Base-by-base conservation (phyloP, 2,797 vertebrate species). In the Chiropotes sagulatus region DNA sequence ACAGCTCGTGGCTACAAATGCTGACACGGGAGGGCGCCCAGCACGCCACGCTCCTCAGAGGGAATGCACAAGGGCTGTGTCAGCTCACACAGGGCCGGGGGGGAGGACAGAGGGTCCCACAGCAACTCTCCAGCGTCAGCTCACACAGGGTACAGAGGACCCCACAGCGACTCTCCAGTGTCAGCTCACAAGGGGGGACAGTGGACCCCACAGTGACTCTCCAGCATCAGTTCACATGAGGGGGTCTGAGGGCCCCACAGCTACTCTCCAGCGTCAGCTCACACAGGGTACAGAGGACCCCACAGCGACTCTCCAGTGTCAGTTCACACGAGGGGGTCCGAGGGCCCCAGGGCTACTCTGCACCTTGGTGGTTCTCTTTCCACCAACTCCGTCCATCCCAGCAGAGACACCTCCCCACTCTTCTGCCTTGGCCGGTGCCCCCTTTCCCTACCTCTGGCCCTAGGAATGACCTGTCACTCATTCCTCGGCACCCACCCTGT, bases 201-300 rank as follows among this genome's bases (percentile, higher is more conserved):
- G 54, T 24, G 8, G 22, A 1, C 54, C 54, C 54, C 20, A 54
- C 0, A 0, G 20, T 20, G 1, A 54, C 52, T 54, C 52, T 8
- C 52, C 8, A 24, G 22, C 1, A 0, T 54, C 52, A 1, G 52
- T 19, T 54, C 19, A 22, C 7, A 8, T 0, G 52, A 2, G 19
- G 52, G n/a, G n/a, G n/a, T n/a, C n/a, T n/a, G 19, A 54, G 19
- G 52, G 0, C 52, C 52, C 19, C 52, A 54, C 2, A 0, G 52
- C 19, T 0, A 54, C 52, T 20, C 52, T 54, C 19, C 52, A 3
- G 7, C 5, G 6, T 54, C 20, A 0, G 52, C 20, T 54, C 52
- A 54, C 0, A 9, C 3, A 20, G 20, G 20, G 20, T 7, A 8
- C 54, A 22, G 22, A 57, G 22, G 54, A 9, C 22, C 54, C 22